phyloP scores from a whole-genome alignment of 2,797 vertebrate species.

The Scolopax bukidnonensis region DNA sequence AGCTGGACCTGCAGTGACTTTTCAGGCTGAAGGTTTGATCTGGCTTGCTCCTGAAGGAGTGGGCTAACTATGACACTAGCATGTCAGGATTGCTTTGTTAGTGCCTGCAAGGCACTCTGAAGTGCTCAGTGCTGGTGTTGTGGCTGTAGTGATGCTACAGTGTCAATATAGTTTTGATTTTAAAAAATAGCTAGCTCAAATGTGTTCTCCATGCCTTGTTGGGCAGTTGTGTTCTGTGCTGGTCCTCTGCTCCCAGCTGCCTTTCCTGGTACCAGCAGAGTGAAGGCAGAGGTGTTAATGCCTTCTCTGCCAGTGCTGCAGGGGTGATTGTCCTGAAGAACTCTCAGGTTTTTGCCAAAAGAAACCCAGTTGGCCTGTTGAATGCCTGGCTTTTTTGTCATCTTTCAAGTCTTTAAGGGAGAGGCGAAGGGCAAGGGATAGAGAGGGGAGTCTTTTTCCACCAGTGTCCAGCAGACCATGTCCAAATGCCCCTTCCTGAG shows the following conservation, averaged over 20 bases:
- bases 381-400: not conserved
- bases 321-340: not conserved
- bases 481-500: not conserved
- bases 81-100: not conserved
- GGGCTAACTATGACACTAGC: not conserved
- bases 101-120: not conserved
- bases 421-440: rapidly evolving
- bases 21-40: not conserved
- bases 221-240: rapidly evolving
- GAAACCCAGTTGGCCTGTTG: not conserved
- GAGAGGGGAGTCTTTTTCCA: not conserved
- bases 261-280: not conserved
- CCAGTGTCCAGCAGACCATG: not conserved
- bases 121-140: not conserved
- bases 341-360: not conserved
- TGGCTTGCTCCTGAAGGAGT: not conserved
- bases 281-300: not conserved
- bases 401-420: not conserved
- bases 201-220: rapidly evolving
- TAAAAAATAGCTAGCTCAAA: not conserved
- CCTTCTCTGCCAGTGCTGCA: not conserved
- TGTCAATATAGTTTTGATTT: not conserved
- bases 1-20: not conserved
- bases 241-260: not conserved
- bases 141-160: not conserved